Evolutionary conservation across 2,888 invertebrate species (phyloP).

Genomic region (Andrena praecox): DNA sequence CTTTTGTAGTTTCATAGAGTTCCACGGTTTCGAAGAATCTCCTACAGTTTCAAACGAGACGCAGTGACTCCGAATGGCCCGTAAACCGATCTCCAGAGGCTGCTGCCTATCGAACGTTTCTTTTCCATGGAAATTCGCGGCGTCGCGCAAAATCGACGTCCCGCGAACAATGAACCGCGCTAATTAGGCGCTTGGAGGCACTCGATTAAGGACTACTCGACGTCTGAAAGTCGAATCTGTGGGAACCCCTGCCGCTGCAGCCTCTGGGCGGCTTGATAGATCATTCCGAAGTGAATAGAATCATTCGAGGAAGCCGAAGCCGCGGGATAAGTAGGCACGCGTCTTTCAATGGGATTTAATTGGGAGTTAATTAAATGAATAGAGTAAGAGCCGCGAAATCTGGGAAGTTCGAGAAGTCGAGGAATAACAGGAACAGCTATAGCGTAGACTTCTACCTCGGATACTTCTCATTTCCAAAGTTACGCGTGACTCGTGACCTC

Average conservation of each 20-base stretch:
- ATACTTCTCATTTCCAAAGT: too few relatives aligned
- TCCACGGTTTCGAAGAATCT: not conserved
- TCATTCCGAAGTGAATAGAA: not conserved
- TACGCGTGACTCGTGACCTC: too few relatives aligned
- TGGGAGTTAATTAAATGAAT: not conserved
- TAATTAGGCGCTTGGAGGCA: slow-evolving; percentile 46
- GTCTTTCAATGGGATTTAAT: not conserved
- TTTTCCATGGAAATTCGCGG: not conserved
- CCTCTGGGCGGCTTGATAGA: not conserved
- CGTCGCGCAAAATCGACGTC: not conserved
- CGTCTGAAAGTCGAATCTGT: not conserved
- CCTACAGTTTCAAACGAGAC: not conserved
- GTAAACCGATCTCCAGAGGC: slow-evolving; percentile 3
- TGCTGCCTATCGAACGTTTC: not conserved
- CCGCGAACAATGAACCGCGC: slow-evolving; percentile 29
- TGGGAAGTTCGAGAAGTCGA: too few relatives aligned
- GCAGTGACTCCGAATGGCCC: not conserved
- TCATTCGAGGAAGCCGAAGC: not conserved
- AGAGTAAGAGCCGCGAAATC: not conserved
- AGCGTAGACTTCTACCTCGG: too few relatives aligned
- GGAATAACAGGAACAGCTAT: too few relatives aligned
- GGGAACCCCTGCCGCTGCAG: not conserved
- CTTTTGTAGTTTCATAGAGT: too few relatives aligned
- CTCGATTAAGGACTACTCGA: slow-evolving; percentile 32
- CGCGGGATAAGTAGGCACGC: not conserved